Evolutionary conservation across 2,797 vertebrate genomes (phyloP), one percentile per base, ranked within the genome.

Genomic region (Otolemur crassicaudatus): DNA sequence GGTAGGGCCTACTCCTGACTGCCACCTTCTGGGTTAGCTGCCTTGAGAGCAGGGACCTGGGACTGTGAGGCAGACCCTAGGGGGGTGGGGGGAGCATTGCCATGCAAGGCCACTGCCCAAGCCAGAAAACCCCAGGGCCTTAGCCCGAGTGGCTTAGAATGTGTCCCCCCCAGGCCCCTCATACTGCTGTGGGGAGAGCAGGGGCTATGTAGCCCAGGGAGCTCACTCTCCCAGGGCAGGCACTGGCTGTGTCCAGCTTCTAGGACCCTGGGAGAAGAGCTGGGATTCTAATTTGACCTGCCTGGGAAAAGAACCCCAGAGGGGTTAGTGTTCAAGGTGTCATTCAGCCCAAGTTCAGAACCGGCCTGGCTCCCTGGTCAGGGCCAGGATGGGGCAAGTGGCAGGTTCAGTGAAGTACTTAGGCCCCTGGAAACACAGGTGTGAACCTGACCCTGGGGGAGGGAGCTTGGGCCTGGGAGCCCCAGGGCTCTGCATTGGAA

Each of bases 121-220:
- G 56, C 63, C 89, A 84, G 72, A 37, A 65, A n/a, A 17, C 16
- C 88, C 37, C 8, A 9, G 2, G 34, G 17, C 43, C 17, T n/a
- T 20, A 0, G 1, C 61, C 65, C 31, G 25, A 0, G 0, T 0
- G 14, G 61, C 25, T 31, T 27, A 29, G 23, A 22, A 31, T 34
- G 12, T 46, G 1, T 29, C 2, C 29, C 40, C 58, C 75, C 4
- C 81, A 7, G 14, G 14, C 49, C 49, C 49, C 49, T 53, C 14
- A 4, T 40, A 20, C 17, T 31, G 1, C 1, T 11, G 9, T 14
- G 13, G 46, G 46, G 29, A 20, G 27, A 60, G 34, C 16, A 29
- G 61, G 49, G 9, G 17, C 37, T 3, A 14, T 22, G 9, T 20
- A 22, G 53, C 79, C 58, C 31, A 3, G 14, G 2, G 16, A 46